Conservation (phyloP, 1,140 invertebrate genomes). For the Drosophila saltans region DNA sequence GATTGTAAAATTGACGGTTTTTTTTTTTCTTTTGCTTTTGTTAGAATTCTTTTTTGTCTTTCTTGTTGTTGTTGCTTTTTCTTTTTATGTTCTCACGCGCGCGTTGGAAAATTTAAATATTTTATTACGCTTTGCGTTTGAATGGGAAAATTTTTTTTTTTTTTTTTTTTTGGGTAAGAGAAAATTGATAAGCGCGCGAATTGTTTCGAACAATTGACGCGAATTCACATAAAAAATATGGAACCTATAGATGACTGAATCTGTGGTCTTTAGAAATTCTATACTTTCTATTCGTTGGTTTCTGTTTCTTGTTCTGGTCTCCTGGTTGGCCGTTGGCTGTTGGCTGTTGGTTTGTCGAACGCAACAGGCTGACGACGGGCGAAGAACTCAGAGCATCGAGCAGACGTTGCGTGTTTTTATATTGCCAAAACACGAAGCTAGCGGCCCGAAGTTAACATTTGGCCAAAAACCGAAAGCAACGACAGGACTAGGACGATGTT, state of each 20-base stretch:
- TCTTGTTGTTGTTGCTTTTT: slow-evolving; percentile 20
- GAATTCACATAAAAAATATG: slow-evolving; percentile 21
- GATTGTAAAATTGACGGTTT: not conserved
- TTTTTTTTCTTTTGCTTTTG: not conserved
- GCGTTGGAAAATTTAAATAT: slow-evolving; percentile 45
- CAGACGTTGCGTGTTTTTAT: slow-evolving; percentile 74
- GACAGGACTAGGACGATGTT: slow-evolving; percentile 17
- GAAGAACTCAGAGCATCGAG: slow-evolving; percentile 73
- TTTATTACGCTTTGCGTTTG: slow-evolving; percentile 17
- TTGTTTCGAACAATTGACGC: slow-evolving; percentile 17
- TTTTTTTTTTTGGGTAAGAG: no score
- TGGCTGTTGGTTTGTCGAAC: slow-evolving; percentile 51
- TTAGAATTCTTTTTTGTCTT: not conserved
- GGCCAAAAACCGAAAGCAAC: slow-evolving; percentile 3
- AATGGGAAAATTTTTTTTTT: not conserved
- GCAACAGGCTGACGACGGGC: slow-evolving; percentile 82
- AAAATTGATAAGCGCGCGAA: slow-evolving; percentile 23
- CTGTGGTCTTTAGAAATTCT: slow-evolving; percentile 4
- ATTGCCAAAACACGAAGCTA: slow-evolving; percentile 61
- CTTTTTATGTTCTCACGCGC: slow-evolving; percentile 52
- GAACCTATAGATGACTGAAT: slow-evolving; percentile 12
- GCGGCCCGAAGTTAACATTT: slow-evolving; percentile 18
- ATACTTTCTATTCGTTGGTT: slow-evolving; percentile 11
- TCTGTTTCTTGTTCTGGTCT: slow-evolving; percentile 23
- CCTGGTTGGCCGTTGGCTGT: slow-evolving; percentile 21